Base-by-base conservation (phyloP, 2,888 invertebrate genomes). In the Plagiodera versicolora region DNA sequence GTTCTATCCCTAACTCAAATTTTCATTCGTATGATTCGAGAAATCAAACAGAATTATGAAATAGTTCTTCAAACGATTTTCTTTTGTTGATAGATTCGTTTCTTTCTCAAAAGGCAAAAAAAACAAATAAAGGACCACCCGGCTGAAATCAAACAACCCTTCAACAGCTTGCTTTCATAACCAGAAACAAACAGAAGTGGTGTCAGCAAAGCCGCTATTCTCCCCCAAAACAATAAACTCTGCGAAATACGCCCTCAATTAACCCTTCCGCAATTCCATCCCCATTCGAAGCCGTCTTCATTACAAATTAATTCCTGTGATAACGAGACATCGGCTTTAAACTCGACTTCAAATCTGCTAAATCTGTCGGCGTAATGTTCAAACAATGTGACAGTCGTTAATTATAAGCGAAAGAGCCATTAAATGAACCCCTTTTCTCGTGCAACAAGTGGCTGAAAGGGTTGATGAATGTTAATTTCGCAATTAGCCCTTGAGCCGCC, bases 371-470 rank as follows among this genome's bases (percentile, higher is more conserved):
- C 47, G 57, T 56, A 60, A 60, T 60, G 62, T 65, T 69, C 69
- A 69, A 68, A 70, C 70, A 71, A 73, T 70, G 66, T 63, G 72
- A 73, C 72, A 70, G 66, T 72, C 67, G 70, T 70, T 74, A 74
- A 74, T 74, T 74, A 71, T 63, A 56, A 62, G 65, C 65, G 56
- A 66, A 67, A 70, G 67, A 62, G 67, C 67, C 62, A 66, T 68
- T 69, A 71, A 71, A 59, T 67, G 63, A 73, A 74, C 72, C 74
- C 74, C 72, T 74, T 68, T 61, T 53, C 54, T 56, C 19, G 61
- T 48, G 72, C 75, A 75, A 75, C 75, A 75, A 74, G 75, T 75
- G 74, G 72, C 65, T 60, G 66, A 64, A 73, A 72, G 69, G 72
- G 72, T 73, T 69, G 70, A 63, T 65, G 68, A 71, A 74, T 74